phyloP scores from a whole-genome alignment of 2,888 invertebrate genomes.

The Protula sp. region DNA sequence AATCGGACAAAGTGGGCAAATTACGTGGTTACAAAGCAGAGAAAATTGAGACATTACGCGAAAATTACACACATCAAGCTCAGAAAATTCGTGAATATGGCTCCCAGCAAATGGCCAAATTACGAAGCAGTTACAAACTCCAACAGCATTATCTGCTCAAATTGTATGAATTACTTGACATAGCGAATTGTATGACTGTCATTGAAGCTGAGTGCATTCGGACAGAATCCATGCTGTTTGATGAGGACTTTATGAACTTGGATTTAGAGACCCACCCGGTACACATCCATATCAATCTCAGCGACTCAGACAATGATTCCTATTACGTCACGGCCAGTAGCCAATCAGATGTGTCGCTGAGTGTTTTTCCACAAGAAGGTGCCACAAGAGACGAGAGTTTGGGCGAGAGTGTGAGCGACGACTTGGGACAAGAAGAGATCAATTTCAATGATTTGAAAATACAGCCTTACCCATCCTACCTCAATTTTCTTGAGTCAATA shows the following conservation, averaged over 20 bases:
- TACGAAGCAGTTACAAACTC: constrained; percentile 89
- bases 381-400: too few relatives aligned
- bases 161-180: constrained; percentile 85
- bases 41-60: constrained; percentile 89
- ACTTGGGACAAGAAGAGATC: too few relatives aligned
- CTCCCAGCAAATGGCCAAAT: constrained; percentile 79
- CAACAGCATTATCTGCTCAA: constrained; percentile 93
- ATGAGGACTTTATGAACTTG: constrained; percentile 25
- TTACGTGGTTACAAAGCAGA: constrained; percentile 66
- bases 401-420: too few relatives aligned
- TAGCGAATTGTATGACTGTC: constrained; percentile 75
- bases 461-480: too few relatives aligned
- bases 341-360: constrained; percentile 7
- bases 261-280: constrained; percentile 20
- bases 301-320: constrained; percentile 1
- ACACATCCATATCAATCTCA: neutral
- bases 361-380: too few relatives aligned
- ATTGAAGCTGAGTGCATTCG: constrained; percentile 61
- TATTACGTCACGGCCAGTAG: constrained; percentile 17
- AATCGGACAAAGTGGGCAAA: constrained; percentile 77
- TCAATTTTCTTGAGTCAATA: too few relatives aligned
- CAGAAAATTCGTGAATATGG: constrained; percentile 92
- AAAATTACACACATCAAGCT: constrained; percentile 91
- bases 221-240: constrained; percentile 66
- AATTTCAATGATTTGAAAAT: too few relatives aligned